phyloP scores from a whole-genome alignment of 2,113 vertebrate genomes.

The Terrapene triunguis region DNA sequence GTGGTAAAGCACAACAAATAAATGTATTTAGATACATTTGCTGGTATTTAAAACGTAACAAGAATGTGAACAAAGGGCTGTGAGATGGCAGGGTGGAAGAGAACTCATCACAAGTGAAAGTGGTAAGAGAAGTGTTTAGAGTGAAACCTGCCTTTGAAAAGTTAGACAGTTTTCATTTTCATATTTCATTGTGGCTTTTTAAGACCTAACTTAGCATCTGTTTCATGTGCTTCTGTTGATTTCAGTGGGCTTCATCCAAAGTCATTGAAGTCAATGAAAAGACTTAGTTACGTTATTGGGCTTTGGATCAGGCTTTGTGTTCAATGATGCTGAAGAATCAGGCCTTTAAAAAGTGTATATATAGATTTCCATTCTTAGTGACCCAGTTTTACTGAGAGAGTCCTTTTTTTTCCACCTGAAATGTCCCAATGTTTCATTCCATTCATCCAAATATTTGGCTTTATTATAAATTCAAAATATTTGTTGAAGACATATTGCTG shows the following conservation, averaged over 20 bases:
- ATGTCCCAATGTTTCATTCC: neutral
- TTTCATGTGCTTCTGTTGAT: neutral
- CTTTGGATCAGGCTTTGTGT: neutral
- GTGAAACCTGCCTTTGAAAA: neutral
- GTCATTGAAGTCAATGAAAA: neutral
- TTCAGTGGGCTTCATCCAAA: neutral
- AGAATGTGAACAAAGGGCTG: neutral
- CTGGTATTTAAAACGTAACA: neutral
- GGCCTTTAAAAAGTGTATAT: neutral
- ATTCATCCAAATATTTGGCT: neutral
- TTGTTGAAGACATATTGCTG: neutral
- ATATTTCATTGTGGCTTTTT: constrained; percentile 11
- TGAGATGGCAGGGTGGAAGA: no score
- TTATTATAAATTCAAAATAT: neutral
- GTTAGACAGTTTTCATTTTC: neutral
- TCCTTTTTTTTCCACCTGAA: neutral
- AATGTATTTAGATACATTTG: constrained; percentile 11
- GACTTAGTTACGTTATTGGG: neutral
- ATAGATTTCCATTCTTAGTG: neutral
- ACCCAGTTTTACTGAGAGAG: neutral
- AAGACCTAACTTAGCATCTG: neutral
- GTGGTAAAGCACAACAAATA: neutral
- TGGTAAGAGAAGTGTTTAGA: neutral
- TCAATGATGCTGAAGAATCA: neutral
- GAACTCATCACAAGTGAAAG: neutral